A percentile compares a stretch with the other conserved stretches of the same genome.
phyloP scores from a whole-genome alignment of 2,113 vertebrate species.

The Nesoenas mayeri region DNA sequence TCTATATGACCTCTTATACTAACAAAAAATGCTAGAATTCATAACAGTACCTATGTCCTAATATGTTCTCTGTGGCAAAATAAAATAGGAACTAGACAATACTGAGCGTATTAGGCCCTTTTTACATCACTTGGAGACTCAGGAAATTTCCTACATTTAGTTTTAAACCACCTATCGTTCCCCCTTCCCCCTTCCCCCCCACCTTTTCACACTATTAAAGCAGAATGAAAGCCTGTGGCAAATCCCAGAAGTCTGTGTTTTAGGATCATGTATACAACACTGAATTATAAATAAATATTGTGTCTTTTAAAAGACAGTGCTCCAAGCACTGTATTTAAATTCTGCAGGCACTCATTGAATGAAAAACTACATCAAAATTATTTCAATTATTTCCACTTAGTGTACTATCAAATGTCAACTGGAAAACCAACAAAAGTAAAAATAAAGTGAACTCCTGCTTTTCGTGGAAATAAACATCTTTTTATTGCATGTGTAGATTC shows the following conservation, averaged over 20 bases:
- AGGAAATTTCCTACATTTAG: neutral
- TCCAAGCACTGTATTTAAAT: neutral
- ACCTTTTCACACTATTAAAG: neutral
- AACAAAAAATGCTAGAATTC: neutral
- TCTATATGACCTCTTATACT: neutral
- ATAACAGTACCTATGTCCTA: neutral
- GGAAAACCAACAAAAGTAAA: neutral
- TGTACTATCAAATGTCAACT: neutral
- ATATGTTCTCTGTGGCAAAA: neutral
- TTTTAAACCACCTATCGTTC: neutral
- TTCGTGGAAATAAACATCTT: neutral
- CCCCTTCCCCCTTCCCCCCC: neutral
- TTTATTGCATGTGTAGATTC: neutral
- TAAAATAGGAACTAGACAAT: neutral
- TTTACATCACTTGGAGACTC: neutral
- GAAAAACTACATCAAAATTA: neutral
- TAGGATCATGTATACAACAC: neutral
- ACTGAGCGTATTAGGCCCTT: neutral
- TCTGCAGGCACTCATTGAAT: neutral
- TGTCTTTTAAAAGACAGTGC: neutral
- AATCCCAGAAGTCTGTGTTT: neutral
- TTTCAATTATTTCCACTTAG: neutral
- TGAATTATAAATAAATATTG: neutral
- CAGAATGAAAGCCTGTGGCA: neutral
- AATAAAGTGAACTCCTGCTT: neutral